Conservation (phyloP, 2,888 invertebrate species). For the Dione vanillae region DNA sequence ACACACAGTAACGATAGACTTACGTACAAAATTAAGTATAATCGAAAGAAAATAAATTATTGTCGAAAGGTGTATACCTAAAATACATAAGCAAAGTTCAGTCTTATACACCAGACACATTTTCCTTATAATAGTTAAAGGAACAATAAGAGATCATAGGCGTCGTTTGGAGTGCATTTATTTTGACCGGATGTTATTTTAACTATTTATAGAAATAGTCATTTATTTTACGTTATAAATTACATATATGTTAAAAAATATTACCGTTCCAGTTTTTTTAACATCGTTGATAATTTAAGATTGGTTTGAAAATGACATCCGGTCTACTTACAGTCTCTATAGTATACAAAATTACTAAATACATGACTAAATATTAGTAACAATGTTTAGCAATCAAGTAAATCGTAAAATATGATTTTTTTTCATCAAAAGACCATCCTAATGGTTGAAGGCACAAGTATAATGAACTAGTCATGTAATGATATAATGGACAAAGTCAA, state of each 20-base stretch:
- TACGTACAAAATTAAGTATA: constrained; percentile 65
- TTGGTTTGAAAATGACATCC: constrained; percentile 40
- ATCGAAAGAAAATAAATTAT: constrained; percentile 66
- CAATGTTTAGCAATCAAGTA: constrained; percentile 23
- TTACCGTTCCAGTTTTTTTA: too few relatives aligned
- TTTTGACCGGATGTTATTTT: constrained; percentile 42
- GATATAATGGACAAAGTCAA: not conserved
- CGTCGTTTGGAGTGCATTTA: constrained; percentile 50
- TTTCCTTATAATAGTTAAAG: constrained; percentile 66
- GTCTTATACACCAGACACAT: constrained; percentile 60
- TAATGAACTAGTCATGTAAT: not conserved
- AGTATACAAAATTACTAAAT: constrained; percentile 32
- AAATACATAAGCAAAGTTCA: constrained; percentile 62
- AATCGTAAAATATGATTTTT: constrained; percentile 25
- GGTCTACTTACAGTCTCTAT: constrained; percentile 37
- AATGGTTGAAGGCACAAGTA: constrained; percentile 6
- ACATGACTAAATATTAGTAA: constrained; percentile 35
- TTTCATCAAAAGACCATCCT: constrained; percentile 6
- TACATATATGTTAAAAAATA: not conserved
- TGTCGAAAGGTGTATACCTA: constrained; percentile 52
- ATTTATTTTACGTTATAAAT: not conserved
- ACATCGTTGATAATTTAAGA: not conserved
- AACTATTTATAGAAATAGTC: not conserved
- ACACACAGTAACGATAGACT: constrained; percentile 81
- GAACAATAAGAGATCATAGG: constrained; percentile 75